Percentiles rank a stretch among this genome's conserved stretches.
Evolutionary conservation across 2,113 vertebrate species (phyloP).

Genomic region (Peromyscus leucopus): DNA sequence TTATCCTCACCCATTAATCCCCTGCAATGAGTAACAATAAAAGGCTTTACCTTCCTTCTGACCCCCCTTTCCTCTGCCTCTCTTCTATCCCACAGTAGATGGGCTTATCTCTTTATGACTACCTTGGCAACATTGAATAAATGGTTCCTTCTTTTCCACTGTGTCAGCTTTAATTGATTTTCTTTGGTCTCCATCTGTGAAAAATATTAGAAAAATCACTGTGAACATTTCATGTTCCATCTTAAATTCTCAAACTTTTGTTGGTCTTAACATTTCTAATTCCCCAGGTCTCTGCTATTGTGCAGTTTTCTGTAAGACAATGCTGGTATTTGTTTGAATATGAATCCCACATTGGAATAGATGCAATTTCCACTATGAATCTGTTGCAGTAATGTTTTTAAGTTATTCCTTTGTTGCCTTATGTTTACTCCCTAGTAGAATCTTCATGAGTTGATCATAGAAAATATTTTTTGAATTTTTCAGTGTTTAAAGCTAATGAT

Average conservation of each 20-base stretch:
- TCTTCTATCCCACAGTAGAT: not conserved
- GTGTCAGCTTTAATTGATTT: slow-evolving; percentile 24
- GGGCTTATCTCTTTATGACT: not conserved
- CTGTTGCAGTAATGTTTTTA: not conserved
- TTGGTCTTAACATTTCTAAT: not conserved
- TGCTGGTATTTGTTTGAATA: not conserved
- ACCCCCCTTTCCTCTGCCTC: not conserved
- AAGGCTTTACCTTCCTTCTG: not conserved
- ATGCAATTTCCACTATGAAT: not conserved
- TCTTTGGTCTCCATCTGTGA: not conserved
- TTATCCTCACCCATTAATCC: not conserved
- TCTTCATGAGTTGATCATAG: not conserved
- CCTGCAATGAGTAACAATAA: not conserved
- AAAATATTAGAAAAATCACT: slow-evolving; percentile 1
- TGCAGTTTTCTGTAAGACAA: not conserved
- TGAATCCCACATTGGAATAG: not conserved
- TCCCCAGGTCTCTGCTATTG: not conserved
- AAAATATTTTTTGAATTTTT: not conserved
- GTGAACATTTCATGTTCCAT: not conserved
- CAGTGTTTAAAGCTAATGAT: slow-evolving; percentile 30
- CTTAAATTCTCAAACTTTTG: not conserved
- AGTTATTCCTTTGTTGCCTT: not conserved
- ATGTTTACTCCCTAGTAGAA: not conserved
- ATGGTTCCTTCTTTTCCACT: slow-evolving; percentile 10
- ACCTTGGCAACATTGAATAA: slow-evolving; percentile 11